Evolutionary conservation across 1,140 invertebrate species (phyloP).

Genomic region (Pseudomyrmex pallidus): DNA sequence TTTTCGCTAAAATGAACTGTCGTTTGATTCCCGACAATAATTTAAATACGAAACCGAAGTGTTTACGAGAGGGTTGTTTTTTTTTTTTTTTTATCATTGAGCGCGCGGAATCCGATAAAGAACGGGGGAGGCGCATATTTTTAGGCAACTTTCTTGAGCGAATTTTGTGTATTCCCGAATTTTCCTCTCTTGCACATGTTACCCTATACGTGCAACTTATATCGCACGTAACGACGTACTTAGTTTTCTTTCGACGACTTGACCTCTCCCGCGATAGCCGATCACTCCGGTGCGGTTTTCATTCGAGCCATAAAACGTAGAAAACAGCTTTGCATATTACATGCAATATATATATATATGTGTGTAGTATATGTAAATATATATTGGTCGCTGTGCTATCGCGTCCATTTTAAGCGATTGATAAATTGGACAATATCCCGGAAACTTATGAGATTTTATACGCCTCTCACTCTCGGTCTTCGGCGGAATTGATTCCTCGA

Average conservation of each 20-base stretch:
- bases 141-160: background rate
- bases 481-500: conserved; percentile 14
- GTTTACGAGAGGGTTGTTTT: no score
- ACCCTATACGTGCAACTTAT: background rate
- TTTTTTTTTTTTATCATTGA: no score
- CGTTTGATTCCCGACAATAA: no score
- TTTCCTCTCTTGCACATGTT: conserved; percentile 8
- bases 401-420: conserved; percentile 26
- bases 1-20: no score
- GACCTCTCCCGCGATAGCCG: background rate
- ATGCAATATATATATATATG: background rate
- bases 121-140: background rate
- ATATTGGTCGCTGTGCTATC: background rate
- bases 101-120: background rate
- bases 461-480: background rate
- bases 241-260: background rate
- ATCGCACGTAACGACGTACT: background rate
- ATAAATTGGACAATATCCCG: conserved; percentile 33
- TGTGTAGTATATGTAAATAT: background rate
- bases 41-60: no score
- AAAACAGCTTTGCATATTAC: background rate
- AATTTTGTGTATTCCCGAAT: conserved; percentile 23
- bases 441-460: conserved; percentile 35
- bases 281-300: background rate
- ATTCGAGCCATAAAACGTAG: conserved; percentile 10